Conservation (phyloP, 2,888 invertebrate genomes). For the Tanypteryx hageni region DNA sequence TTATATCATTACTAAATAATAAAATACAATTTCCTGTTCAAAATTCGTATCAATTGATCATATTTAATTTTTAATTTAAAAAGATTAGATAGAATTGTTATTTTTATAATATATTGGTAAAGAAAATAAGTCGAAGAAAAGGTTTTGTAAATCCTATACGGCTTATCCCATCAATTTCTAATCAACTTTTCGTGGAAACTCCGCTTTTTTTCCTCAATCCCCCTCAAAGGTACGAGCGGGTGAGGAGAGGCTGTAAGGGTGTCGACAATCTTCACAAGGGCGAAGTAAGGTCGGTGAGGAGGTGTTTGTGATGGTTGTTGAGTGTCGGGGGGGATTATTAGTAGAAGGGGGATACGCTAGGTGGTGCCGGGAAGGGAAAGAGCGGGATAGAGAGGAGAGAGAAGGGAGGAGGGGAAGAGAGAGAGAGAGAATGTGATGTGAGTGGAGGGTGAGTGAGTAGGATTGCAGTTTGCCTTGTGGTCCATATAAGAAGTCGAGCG, state of each 20-base stretch:
- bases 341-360: slow-evolving; percentile 28
- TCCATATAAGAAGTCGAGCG: slow-evolving; percentile 64
- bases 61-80: too few relatives aligned
- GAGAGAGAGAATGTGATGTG: neutral
- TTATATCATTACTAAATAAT: too few relatives aligned
- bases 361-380: neutral
- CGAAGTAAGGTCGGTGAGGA: slow-evolving; percentile 60
- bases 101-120: too few relatives aligned
- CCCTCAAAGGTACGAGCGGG: slow-evolving; percentile 8
- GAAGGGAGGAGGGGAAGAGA: neutral
- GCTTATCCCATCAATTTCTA: neutral
- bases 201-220: neutral
- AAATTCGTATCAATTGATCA: too few relatives aligned
- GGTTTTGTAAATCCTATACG: too few relatives aligned
- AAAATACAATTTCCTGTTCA: too few relatives aligned
- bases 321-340: slow-evolving; percentile 40
- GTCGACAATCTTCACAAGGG: slow-evolving; percentile 60
- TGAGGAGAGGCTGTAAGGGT: slow-evolving; percentile 25
- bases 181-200: neutral
- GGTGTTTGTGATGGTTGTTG: slow-evolving; percentile 56
- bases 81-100: too few relatives aligned
- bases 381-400: neutral
- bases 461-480: slow-evolving; percentile 64
- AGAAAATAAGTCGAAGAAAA: too few relatives aligned
- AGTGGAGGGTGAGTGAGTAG: slow-evolving; percentile 18